phyloP scores from a whole-genome alignment of 2,888 invertebrate species.

The Heliconius ethilla region DNA sequence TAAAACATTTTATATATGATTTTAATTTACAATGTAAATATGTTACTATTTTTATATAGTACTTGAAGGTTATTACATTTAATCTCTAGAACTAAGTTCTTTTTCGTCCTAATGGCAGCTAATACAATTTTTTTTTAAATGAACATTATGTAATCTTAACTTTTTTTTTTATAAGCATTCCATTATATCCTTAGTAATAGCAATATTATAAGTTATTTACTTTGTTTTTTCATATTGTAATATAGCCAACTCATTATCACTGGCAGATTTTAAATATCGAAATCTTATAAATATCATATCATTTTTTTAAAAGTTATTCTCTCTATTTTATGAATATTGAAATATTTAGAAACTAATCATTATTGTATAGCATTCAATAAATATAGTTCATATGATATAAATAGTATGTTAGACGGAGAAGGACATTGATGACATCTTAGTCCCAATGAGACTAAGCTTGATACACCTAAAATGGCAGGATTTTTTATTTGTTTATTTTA shows the following conservation, averaged over 20 bases:
- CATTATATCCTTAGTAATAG: too few species aligned
- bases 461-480: neutral
- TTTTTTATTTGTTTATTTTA: neutral
- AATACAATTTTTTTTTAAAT: neutral
- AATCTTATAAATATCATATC: neutral
- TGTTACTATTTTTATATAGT: neutral
- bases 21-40: neutral
- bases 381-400: too few species aligned
- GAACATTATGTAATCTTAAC: too few species aligned
- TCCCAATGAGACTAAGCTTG: constrained; percentile 4
- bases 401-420: neutral
- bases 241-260: too few species aligned
- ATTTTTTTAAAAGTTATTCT: neutral
- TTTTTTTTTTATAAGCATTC: too few species aligned
- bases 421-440: neutral
- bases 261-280: neutral
- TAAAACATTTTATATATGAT: neutral
- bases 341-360: too few species aligned
- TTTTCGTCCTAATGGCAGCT: neutral
- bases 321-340: neutral
- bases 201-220: too few species aligned
- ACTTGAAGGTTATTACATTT: neutral
- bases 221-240: too few species aligned
- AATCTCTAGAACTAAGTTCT: neutral
- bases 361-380: too few species aligned